Conservation (phyloP, 1,140 invertebrate genomes). For the Drosophila pruinosa region DNA sequence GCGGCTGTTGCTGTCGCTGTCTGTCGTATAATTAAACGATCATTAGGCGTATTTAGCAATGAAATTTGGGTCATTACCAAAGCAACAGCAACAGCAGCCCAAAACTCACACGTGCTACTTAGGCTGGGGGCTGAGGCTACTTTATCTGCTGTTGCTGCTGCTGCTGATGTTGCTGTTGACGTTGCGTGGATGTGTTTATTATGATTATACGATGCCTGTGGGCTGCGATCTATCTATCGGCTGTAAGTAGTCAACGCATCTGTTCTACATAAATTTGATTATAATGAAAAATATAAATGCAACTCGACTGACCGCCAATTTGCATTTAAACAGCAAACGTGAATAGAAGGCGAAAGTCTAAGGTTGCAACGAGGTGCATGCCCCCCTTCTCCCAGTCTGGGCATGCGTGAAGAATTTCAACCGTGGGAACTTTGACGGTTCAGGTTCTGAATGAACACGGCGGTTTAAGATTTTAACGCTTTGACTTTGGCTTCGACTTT, state of each 20-base stretch:
- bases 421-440: slow-evolving; percentile 60
- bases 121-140: not conserved
- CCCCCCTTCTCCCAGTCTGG: not conserved
- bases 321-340: slow-evolving; percentile 29
- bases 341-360: slow-evolving; percentile 56
- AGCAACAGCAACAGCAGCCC: slow-evolving; percentile 43
- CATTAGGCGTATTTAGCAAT: slow-evolving; percentile 73
- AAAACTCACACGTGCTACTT: slow-evolving; percentile 65
- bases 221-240: slow-evolving; percentile 32
- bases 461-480: slow-evolving; percentile 37
- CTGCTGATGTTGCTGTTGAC: slow-evolving; percentile 15
- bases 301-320: slow-evolving; percentile 47
- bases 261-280: slow-evolving; percentile 61
- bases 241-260: slow-evolving; percentile 49
- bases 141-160: not conserved
- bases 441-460: slow-evolving; percentile 49
- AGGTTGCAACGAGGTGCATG: slow-evolving; percentile 33
- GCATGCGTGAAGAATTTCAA: slow-evolving; percentile 67
- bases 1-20: slow-evolving; percentile 57
- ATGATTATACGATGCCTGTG: slow-evolving; percentile 60
- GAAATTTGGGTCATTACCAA: slow-evolving; percentile 79
- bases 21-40: slow-evolving; percentile 75
- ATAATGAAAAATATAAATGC: slow-evolving; percentile 48
- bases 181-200: slow-evolving; percentile 70
- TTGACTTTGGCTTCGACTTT: slow-evolving; percentile 7